A percentile compares a stretch with the other conserved stretches of the same genome.
phyloP scores from a whole-genome alignment of 2,113 vertebrate species.

The Thomomys bottae region DNA sequence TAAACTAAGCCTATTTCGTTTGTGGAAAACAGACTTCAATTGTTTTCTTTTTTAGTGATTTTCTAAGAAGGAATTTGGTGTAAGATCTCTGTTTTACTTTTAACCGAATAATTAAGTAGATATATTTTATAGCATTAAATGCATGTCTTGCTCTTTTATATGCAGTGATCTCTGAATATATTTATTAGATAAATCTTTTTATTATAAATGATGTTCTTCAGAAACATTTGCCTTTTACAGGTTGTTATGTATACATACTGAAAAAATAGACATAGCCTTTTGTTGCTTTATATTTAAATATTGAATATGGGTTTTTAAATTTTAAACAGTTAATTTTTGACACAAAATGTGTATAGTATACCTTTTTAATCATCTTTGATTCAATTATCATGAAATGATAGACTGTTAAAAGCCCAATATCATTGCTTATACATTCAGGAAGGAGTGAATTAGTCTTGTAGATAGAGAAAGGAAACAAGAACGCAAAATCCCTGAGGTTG shows the following conservation, averaged over 20 bases:
- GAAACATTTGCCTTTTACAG: background rate
- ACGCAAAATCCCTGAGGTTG: too few relatives aligned
- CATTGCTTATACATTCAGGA: background rate
- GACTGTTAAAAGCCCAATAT: too few relatives aligned
- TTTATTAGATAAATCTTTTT: background rate
- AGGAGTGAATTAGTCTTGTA: background rate
- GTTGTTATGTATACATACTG: background rate
- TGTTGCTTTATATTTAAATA: background rate
- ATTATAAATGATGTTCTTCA: background rate
- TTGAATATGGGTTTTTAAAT: background rate
- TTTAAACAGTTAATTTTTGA: background rate
- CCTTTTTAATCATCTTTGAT: background rate
- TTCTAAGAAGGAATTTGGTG: conserved; percentile 62
- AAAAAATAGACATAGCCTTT: background rate
- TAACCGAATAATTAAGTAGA: background rate
- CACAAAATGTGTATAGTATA: background rate
- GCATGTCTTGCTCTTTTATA: background rate
- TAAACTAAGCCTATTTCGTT: conserved; percentile 66
- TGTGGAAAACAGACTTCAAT: conserved; percentile 68
- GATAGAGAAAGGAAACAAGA: background rate
- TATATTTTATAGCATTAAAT: background rate
- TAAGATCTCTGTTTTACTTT: background rate
- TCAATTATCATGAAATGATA: background rate
- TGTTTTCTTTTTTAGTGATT: conserved; percentile 68
- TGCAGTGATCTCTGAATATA: background rate